Conservation (phyloP, 2,888 invertebrate genomes). For the Spilarctia lutea region DNA sequence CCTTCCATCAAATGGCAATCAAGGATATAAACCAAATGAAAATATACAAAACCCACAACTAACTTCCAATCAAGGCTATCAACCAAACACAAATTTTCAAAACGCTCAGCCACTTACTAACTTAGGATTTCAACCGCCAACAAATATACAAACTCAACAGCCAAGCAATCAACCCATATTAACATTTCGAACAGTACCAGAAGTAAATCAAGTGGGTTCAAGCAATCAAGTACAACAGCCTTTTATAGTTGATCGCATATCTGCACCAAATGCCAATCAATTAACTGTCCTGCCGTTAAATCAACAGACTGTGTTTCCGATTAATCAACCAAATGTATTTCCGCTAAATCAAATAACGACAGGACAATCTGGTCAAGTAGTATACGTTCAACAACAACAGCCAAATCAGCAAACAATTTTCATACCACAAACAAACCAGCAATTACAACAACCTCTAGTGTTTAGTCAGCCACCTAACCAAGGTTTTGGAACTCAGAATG, state of each 20-base stretch:
- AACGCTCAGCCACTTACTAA: conserved; percentile 20
- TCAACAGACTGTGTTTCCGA: conserved; percentile 35
- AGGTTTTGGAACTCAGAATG: conserved; percentile 17
- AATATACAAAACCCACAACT: conserved; percentile 21
- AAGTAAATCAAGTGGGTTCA: conserved; percentile 26
- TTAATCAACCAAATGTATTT: conserved; percentile 37
- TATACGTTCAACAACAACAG: conserved; percentile 40
- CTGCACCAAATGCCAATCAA: conserved; percentile 30
- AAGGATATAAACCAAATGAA: neutral
- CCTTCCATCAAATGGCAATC: conserved; percentile 1
- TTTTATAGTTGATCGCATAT: conserved; percentile 22
- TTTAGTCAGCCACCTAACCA: conserved; percentile 13
- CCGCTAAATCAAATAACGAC: conserved; percentile 31
- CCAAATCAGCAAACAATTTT: conserved; percentile 37
- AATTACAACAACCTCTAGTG: conserved; percentile 8
- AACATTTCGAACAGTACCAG: conserved; percentile 20
- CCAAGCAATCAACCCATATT: conserved; percentile 20
- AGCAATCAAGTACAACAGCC: conserved; percentile 27
- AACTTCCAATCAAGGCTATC: conserved; percentile 13
- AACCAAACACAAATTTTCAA: conserved; percentile 11
- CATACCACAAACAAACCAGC: conserved; percentile 35
- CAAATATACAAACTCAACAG: conserved; percentile 17
- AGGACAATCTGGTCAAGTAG: conserved; percentile 34
- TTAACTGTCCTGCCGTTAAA: conserved; percentile 35
- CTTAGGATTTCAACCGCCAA: conserved; percentile 19